A percentile compares a stretch with the other conserved stretches of the same genome.
phyloP scores from a whole-genome alignment of 2,888 invertebrate species.

The Cerastoderma edule region DNA sequence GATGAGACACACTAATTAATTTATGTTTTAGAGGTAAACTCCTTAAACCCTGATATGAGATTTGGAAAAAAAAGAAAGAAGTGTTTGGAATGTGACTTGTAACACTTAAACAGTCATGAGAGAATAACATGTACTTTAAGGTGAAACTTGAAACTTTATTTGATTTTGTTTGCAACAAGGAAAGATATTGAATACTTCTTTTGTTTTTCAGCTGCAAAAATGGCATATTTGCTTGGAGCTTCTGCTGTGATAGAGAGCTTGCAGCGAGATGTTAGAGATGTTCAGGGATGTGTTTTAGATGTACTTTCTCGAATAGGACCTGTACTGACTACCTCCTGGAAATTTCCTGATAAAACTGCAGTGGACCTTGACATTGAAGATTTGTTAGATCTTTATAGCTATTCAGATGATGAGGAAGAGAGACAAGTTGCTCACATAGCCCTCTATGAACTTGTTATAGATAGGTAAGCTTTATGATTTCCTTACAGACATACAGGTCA shows the following conservation, averaged over 20 bases:
- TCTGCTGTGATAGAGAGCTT: slow-evolving; percentile 81
- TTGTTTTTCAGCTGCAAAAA: slow-evolving; percentile 32
- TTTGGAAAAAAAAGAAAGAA: too few species aligned
- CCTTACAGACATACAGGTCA: too few species aligned
- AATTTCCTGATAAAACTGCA: slow-evolving; percentile 82
- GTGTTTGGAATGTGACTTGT: too few species aligned
- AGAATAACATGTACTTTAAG: too few species aligned
- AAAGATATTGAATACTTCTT: too few species aligned
- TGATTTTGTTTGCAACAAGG: too few species aligned
- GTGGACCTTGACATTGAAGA: slow-evolving; percentile 81
- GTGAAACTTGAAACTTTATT: too few species aligned
- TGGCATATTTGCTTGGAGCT: slow-evolving; percentile 80
- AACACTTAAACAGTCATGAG: too few species aligned
- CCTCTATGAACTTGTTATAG: slow-evolving; percentile 83
- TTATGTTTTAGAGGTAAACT: too few species aligned
- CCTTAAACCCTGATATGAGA: too few species aligned
- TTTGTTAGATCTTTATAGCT: slow-evolving; percentile 80
- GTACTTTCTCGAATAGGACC: slow-evolving; percentile 79
- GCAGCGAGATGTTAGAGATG: slow-evolving; percentile 81
- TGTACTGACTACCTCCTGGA: slow-evolving; percentile 82
- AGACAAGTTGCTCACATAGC: slow-evolving; percentile 83
- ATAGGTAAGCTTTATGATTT: slow-evolving; percentile 81
- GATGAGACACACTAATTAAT: too few species aligned
- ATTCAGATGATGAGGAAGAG: slow-evolving; percentile 76
- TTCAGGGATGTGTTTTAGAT: slow-evolving; percentile 80